Evolutionary conservation across 2,888 invertebrate species (phyloP).

Genomic region (Zeuzera pyrina): DNA sequence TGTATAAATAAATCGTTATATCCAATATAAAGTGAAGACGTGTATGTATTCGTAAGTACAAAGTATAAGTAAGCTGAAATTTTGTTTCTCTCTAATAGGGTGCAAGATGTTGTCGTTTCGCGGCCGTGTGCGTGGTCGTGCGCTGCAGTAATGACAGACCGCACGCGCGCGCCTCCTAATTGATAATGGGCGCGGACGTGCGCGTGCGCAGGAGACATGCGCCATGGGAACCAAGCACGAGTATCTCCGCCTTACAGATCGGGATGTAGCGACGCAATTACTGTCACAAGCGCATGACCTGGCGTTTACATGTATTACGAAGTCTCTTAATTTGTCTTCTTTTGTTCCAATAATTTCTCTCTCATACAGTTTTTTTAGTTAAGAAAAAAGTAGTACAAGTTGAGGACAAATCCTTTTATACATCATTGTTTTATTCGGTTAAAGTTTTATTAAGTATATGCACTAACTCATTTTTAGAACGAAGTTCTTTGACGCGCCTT

Average conservation of each 20-base stretch:
- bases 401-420: too few species aligned
- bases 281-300: conserved; percentile 21
- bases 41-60: conserved; percentile 1
- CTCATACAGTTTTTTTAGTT: too few species aligned
- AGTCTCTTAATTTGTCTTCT: too few species aligned
- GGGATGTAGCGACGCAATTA: conserved; percentile 31
- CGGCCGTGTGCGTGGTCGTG: conserved; percentile 53
- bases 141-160: conserved; percentile 62
- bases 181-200: conserved; percentile 64
- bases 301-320: too few species aligned
- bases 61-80: background rate
- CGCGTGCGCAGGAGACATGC: conserved; percentile 34
- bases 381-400: too few species aligned
- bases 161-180: conserved; percentile 66
- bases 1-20: too few species aligned
- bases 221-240: conserved; percentile 39
- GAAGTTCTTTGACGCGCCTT: too few species aligned
- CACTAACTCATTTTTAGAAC: too few species aligned
- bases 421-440: too few species aligned
- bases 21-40: too few species aligned
- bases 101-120: conserved; percentile 21
- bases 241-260: conserved; percentile 12
- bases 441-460: too few species aligned
- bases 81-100: background rate
- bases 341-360: too few species aligned